Base-by-base conservation (phyloP, 2,113 vertebrate species). In the Symphodus melops region DNA sequence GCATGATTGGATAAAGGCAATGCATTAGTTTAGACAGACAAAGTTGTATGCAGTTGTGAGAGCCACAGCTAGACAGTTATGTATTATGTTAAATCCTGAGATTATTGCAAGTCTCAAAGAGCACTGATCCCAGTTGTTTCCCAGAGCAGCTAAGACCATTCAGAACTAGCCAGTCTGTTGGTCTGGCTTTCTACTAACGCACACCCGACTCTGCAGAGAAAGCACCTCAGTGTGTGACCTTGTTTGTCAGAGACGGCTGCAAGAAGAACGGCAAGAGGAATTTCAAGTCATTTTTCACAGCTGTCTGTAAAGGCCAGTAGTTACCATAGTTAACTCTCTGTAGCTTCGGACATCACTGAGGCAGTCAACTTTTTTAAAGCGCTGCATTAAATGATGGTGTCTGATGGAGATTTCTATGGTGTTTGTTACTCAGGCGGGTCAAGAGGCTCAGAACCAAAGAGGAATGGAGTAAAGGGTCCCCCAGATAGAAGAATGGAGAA, bases 401-500 rank as follows among this genome's bases (percentile, higher is more conserved):
- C 0, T 75, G 44, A 67, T 33, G 5, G 63, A 55, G 66, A 69
- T 72, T 25, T 46, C 20, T 37, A 59, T 89, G 37, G 61, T 52
- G 41, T 91, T 57, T 90, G 0, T 83, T 87, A 33, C 89, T 89
- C 88, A 88, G 95, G 92, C 80, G 95, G 93, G 48, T 93, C 94
- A 49, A 95, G 97, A 78, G 75, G 90, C 74, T 94, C 94, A 5
- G 97, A 98, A 71, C 86, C 92, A 53, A 98, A 96, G 87, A 95
- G 96, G 86, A 99, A 97, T 39, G 96, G 96, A 20, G 90, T 96
- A 37, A 97, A 97, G 81, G 88, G 90, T 53, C 91, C 95, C 20
- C 78, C 83, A n/a, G 97, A 98, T 74, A 91, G 95, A 80, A 94
- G 95, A 74, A 94, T 95, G 87, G 98, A 99, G 89, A 99, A 99